Conservation (phyloP, 2,113 vertebrate genomes). For the Chlorodrepanis virens region DNA sequence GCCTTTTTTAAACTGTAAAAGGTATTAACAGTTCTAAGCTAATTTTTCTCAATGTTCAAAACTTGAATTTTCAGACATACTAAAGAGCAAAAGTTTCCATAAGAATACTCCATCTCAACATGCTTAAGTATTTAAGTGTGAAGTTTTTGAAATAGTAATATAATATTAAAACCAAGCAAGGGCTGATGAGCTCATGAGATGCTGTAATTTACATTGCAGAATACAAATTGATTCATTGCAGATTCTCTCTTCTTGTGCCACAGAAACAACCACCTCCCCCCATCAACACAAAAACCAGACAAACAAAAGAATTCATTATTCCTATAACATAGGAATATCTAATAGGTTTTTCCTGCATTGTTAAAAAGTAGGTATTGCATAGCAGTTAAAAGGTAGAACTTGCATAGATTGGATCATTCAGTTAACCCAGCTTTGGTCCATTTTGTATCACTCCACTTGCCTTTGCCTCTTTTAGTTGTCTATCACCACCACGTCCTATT, state of each 20-base stretch:
- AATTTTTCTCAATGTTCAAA: background rate
- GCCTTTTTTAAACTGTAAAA: background rate
- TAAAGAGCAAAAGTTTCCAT: background rate
- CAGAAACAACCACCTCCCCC: background rate
- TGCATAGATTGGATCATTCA: background rate
- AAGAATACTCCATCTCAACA: background rate
- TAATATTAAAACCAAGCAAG: background rate
- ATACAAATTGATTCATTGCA: background rate
- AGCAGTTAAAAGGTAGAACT: background rate
- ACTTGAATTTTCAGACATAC: background rate
- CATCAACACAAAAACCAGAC: background rate
- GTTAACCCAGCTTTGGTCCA: background rate
- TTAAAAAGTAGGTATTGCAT: background rate
- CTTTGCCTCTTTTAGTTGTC: background rate
- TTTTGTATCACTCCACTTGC: background rate
- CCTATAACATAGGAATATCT: background rate
- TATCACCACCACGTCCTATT: background rate
- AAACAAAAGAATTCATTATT: background rate
- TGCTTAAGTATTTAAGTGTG: background rate
- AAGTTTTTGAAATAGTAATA: background rate
- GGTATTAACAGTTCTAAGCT: background rate
- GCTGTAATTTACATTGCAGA: background rate
- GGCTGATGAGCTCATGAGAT: background rate
- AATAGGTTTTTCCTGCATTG: rapidly evolving
- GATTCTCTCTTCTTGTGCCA: background rate